Conservation (phyloP, 2,888 invertebrate species). For the Ophion obscuratus region DNA sequence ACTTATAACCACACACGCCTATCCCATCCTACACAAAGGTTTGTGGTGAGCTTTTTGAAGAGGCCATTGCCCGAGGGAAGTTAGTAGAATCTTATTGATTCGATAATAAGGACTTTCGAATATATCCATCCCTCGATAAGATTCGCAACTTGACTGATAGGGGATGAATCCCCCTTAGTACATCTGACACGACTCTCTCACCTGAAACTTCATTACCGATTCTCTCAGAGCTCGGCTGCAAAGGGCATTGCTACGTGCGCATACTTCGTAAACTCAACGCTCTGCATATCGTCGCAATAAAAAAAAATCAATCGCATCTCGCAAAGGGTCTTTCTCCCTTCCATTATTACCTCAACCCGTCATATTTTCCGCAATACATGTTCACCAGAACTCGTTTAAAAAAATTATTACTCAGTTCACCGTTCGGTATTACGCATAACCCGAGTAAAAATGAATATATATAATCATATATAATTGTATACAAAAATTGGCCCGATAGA, state of each 20-base stretch:
- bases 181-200: neutral
- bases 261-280: no score
- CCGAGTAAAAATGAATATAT: no score
- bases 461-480: no score
- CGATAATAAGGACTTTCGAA: conserved; percentile 55
- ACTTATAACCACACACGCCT: conserved; percentile 17
- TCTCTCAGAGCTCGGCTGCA: conserved; percentile 35
- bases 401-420: no score
- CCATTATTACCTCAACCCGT: no score
- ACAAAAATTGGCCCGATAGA: no score
- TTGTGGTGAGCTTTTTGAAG: conserved; percentile 47
- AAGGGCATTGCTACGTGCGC: conserved; percentile 35
- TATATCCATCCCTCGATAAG: conserved; percentile 52
- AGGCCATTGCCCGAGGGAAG: conserved; percentile 62
- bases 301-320: no score
- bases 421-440: no score
- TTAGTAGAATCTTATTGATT: conserved; percentile 58
- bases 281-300: no score
- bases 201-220: conserved; percentile 37
- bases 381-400: no score
- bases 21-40: conserved; percentile 24
- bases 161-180: neutral
- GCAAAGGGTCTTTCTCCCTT: no score
- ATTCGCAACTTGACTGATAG: conserved; percentile 31
- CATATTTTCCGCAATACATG: no score